Evolutionary conservation across 2,888 invertebrate species (phyloP), one percentile per base, ranked within the genome.

Genomic region (Crematogaster levior): DNA sequence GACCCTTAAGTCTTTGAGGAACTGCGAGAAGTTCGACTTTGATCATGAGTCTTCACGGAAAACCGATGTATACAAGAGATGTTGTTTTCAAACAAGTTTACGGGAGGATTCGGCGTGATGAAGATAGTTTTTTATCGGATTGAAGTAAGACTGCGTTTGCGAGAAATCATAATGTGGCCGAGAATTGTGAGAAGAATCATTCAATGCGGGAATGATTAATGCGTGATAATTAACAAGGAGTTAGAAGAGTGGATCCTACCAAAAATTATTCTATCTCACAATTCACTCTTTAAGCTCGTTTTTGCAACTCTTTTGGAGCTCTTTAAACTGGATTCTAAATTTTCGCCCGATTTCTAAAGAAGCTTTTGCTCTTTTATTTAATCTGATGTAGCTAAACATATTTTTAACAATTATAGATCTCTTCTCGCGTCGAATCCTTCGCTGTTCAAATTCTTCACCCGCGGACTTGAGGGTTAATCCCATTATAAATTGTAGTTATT

Each of bases 381-480:
- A 27, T 27, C 24, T 18, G 4, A 24, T 12, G 15, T 48, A 34
- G 48, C 21, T 66, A 27, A 46, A 46, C 10, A 10, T 1, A 2
- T 10, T 24, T 21, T 40, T 18, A 7, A 1, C 1, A 30, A 34
- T 30, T 48, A 12, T 30, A 30, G 7, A n/a, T 27, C 9, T n/a
- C 46, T 51, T 51, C 5, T 70, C 10, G 24, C 34, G 15, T 37
- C 21, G 21, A 53, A 70, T 53, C 18, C 21, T 37, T 37, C 7
- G 24, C 6, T 34, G 18, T 53, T 10, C 3, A 10, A 37, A 40
- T 72, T 37, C 24, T 24, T 70, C 12, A 37, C 15, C 2, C 2
- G n/a, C 27, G n/a, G 5, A 60, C 46, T 74, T 48, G 48, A 74
- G 65, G 37, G 37, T 51, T n/a, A 24, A 75, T 75, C 27, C 37